These are phyloP conservation scores for Lampris incognitus DNA, from an alignment of 2,113 vertebrate species.

Conservation along the genomic window DNA sequence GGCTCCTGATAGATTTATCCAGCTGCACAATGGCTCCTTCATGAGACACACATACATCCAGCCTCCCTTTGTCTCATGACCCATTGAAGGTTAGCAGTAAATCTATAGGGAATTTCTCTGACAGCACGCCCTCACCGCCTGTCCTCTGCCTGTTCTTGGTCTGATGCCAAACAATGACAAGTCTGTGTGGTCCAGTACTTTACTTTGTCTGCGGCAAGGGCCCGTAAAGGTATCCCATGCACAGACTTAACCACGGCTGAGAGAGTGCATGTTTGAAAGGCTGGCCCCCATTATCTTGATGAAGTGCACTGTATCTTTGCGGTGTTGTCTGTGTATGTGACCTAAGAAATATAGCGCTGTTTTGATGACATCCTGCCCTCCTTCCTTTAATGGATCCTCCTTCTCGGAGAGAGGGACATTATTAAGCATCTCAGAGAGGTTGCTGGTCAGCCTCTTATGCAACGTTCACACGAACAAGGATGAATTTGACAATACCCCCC, in stretches of 20 bases:
- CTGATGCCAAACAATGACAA: conserved; percentile 10
- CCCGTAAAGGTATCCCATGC: conserved; percentile 49
- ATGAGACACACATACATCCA: conserved; percentile 57
- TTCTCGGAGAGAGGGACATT: conserved; percentile 33
- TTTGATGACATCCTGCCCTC: conserved; percentile 26
- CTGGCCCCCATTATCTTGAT: conserved; percentile 55
- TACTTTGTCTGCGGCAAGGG: conserved; percentile 46
- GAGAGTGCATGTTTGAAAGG: conserved; percentile 61
- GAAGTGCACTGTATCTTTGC: conserved; percentile 18
- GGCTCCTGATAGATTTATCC: conserved; percentile 60
- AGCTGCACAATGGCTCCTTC: conserved; percentile 57
- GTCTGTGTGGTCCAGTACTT: conserved; percentile 61
- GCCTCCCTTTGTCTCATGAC: conserved; percentile 55
- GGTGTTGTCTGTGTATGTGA: conserved; percentile 19
- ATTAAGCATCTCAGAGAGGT: too few species aligned
- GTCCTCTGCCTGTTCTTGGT: conserved; percentile 24
- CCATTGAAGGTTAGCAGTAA: conserved; percentile 61
- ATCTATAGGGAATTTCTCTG: conserved; percentile 49
- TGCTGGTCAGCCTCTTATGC: too few species aligned
- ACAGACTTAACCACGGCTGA: conserved; percentile 54
- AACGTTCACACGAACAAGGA: too few species aligned
- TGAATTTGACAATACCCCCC: too few species aligned
- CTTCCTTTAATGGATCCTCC: neutral
- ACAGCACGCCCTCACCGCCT: conserved; percentile 4
- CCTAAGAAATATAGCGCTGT: conserved; percentile 2